A percentile compares a stretch with the other conserved stretches of the same genome.
These are phyloP conservation scores for Erinaceus europaeus DNA, from an alignment of 2,113 vertebrate species.

Conservation along the genomic window DNA sequence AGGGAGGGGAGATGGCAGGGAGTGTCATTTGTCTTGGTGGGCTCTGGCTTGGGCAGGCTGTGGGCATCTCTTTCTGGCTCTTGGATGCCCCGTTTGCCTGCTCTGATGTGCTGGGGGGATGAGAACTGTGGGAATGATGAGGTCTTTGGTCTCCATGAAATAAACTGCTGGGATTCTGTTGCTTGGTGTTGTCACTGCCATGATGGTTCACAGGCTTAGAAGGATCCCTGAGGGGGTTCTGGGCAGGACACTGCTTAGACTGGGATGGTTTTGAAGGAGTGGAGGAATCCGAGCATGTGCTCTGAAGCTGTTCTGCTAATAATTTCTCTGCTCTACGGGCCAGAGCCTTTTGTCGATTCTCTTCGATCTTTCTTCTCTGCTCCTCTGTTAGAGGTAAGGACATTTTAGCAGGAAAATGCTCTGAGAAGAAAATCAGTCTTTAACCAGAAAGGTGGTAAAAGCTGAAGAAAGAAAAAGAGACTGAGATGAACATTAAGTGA, in stretches of 20 bases:
- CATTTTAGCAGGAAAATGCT: constrained; percentile 81
- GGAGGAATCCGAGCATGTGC: neutral
- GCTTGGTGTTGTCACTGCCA: neutral
- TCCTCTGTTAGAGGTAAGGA: constrained; percentile 89
- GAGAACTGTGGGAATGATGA: neutral
- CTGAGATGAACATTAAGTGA: neutral
- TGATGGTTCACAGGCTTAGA: neutral
- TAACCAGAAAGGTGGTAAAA: constrained; percentile 44
- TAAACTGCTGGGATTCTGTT: constrained; percentile 41
- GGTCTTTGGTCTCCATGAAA: neutral
- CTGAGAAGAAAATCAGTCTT: constrained; percentile 28
- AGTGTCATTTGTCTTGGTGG: neutral
- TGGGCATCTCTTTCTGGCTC: neutral
- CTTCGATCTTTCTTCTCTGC: constrained; percentile 92
- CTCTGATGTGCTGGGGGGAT: neutral
- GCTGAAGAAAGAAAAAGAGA: constrained; percentile 52
- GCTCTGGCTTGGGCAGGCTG: neutral
- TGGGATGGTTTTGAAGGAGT: neutral
- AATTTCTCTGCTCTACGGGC: constrained; percentile 91
- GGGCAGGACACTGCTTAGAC: neutral
- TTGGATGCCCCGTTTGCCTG: neutral
- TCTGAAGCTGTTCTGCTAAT: constrained; percentile 75
- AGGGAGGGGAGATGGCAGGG: neutral
- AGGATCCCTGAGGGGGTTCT: neutral
- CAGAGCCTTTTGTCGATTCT: constrained; percentile 91